Evolutionary conservation across 30 jellyfish, hydroid and myxozoan species (phyloP).

Genomic region (Sanderia malayensis): DNA sequence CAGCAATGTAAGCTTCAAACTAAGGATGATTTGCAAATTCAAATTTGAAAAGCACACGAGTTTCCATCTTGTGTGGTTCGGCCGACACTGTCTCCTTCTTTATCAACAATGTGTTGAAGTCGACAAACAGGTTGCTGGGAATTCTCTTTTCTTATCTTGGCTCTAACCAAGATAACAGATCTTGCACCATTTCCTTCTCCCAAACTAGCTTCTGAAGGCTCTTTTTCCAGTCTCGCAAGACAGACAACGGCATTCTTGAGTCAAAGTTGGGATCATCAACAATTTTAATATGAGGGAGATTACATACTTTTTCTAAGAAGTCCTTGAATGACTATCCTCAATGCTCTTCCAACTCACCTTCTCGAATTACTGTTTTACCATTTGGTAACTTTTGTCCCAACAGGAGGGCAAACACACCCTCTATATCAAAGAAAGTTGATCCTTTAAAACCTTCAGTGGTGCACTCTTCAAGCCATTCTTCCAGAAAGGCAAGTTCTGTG

Average conservation of each 20-base stretch:
- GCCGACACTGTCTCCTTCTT: not conserved
- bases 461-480: constrained; percentile 20
- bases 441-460: constrained; percentile 10
- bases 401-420: constrained; percentile 10
- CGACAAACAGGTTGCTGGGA: not conserved
- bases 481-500: constrained; percentile 6
- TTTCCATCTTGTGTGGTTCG: constrained; percentile 4
- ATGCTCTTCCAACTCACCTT: constrained; percentile 13
- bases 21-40: constrained; percentile 14
- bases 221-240: not conserved
- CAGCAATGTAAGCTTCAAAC: not conserved
- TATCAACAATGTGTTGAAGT: not conserved
- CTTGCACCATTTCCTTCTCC: not conserved
- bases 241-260: not conserved
- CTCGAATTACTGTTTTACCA: not conserved
- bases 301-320: not conserved
- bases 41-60: constrained; percentile 7
- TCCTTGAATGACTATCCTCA: constrained; percentile 7
- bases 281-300: not conserved
- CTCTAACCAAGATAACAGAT: not conserved
- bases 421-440: constrained; percentile 2
- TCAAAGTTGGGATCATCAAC: not conserved
- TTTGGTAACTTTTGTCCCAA: not conserved
- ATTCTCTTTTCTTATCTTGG: not conserved
- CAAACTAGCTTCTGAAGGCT: not conserved